phyloP scores from a whole-genome alignment of 2,797 vertebrate genomes.

The Botia kubotai region DNA sequence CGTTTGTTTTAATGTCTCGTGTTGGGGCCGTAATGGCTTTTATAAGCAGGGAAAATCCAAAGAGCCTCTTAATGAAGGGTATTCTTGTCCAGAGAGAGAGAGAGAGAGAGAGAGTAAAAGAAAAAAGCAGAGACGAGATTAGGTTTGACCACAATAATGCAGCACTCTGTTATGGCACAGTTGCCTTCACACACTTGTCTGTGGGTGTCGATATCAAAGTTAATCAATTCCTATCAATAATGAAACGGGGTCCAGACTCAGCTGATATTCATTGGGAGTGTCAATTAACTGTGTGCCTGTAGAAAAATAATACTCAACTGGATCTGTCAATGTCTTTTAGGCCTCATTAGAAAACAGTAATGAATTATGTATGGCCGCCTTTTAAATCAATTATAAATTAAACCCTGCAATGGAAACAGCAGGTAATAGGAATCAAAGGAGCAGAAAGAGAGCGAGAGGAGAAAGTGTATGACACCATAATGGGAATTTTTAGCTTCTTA shows the following conservation, averaged over 20 bases:
- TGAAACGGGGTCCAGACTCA: slow-evolving; percentile 34
- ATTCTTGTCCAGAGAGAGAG: background rate
- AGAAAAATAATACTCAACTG: slow-evolving; percentile 51
- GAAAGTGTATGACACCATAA: slow-evolving; percentile 31
- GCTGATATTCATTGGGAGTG: slow-evolving; percentile 33
- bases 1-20: background rate
- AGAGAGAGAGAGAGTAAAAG: background rate
- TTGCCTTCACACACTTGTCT: slow-evolving; percentile 14
- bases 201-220: slow-evolving; percentile 29
- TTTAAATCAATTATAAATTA: slow-evolving; percentile 57
- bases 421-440: slow-evolving; percentile 43
- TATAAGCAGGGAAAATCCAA: background rate
- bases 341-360: slow-evolving; percentile 41
- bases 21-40: background rate
- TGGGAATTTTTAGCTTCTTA: background rate
- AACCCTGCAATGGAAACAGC: slow-evolving; percentile 45
- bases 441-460: slow-evolving; percentile 15
- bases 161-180: background rate
- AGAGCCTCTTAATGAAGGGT: background rate
- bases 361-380: slow-evolving; percentile 46
- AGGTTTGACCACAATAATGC: slow-evolving; percentile 1
- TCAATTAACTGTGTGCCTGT: slow-evolving; percentile 38
- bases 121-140: slow-evolving; percentile 1
- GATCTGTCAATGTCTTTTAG: slow-evolving; percentile 36
- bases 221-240: slow-evolving; percentile 56